Evolutionary conservation across 2,113 vertebrate species (phyloP).

Genomic region (Neogale vison): DNA sequence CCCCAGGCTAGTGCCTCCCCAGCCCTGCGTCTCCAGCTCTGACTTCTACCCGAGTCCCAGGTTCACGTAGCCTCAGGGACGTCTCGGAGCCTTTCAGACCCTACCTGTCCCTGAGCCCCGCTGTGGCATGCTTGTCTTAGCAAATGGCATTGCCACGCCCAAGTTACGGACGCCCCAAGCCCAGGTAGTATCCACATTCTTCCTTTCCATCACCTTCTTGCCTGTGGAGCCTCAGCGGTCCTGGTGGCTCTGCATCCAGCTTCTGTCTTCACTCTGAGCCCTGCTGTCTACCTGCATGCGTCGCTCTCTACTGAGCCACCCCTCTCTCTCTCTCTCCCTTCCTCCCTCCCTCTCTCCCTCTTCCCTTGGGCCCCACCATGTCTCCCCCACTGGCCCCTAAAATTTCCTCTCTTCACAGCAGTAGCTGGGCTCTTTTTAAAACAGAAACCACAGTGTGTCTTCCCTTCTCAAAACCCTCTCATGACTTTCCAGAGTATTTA

Average conservation of each 20-base stretch:
- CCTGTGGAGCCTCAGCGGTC: not conserved
- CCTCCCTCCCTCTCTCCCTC: not conserved
- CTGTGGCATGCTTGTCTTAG: not conserved
- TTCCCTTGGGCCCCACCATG: not conserved
- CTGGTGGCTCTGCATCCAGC: not conserved
- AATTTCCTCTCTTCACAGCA: not conserved
- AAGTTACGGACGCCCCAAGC: not conserved
- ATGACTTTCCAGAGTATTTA: not conserved
- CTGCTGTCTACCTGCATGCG: not conserved
- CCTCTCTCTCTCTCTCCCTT: not conserved
- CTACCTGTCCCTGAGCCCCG: not conserved
- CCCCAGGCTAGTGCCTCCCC: not conserved
- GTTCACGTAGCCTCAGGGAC: fast-evolving
- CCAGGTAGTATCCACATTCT: not conserved
- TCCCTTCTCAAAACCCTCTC: not conserved
- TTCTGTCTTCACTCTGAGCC: not conserved
- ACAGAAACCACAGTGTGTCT: not conserved
- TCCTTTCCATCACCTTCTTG: not conserved
- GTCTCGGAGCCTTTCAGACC: not conserved
- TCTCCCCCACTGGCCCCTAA: not conserved
- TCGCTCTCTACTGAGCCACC: fast-evolving
- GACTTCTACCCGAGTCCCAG: not conserved
- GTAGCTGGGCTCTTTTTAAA: not conserved
- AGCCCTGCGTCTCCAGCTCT: not conserved
- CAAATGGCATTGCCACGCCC: no score